These are phyloP conservation scores for Calliphora vicina DNA, from an alignment of 1,140 invertebrate genomes.

Conservation along the genomic window DNA sequence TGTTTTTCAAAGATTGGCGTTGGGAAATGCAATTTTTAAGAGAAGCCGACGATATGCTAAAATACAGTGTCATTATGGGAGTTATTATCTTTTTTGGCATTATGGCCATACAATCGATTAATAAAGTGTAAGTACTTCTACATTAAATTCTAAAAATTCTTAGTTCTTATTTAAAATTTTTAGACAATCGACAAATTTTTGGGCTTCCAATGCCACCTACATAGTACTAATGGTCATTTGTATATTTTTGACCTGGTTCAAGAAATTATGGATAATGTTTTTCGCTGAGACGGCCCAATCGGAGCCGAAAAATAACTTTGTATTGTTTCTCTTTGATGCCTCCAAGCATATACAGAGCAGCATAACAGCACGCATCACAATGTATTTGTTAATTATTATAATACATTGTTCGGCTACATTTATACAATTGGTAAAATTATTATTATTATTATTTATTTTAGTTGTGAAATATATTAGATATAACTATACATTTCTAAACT, in stretches of 20 bases:
- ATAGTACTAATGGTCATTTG: constrained; percentile 56
- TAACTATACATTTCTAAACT: not conserved
- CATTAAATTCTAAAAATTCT: not conserved
- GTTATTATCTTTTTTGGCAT: constrained; percentile 50
- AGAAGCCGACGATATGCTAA: constrained; percentile 60
- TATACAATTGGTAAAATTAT: constrained; percentile 67
- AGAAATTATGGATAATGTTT: constrained; percentile 62
- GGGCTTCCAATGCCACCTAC: constrained; percentile 41
- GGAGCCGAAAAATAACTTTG: constrained; percentile 54
- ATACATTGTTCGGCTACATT: constrained; percentile 72
- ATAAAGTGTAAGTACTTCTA: constrained; percentile 40
- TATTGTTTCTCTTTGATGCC: constrained; percentile 64
- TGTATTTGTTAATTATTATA: constrained; percentile 73
- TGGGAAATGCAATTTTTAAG: constrained; percentile 58
- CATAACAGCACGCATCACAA: constrained; percentile 67
- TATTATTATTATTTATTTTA: not conserved
- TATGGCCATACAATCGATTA: constrained; percentile 50
- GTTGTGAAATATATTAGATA: not conserved
- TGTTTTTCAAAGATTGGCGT: constrained; percentile 57
- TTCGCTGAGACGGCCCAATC: constrained; percentile 47
- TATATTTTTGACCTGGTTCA: constrained; percentile 62
- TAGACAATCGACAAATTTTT: constrained; percentile 38
- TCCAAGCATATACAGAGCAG: constrained; percentile 70
- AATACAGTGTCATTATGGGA: constrained; percentile 54
- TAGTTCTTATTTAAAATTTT: not conserved